Base-by-base conservation (phyloP, 2,888 invertebrate species). In the Cecidostiba fungosa region DNA sequence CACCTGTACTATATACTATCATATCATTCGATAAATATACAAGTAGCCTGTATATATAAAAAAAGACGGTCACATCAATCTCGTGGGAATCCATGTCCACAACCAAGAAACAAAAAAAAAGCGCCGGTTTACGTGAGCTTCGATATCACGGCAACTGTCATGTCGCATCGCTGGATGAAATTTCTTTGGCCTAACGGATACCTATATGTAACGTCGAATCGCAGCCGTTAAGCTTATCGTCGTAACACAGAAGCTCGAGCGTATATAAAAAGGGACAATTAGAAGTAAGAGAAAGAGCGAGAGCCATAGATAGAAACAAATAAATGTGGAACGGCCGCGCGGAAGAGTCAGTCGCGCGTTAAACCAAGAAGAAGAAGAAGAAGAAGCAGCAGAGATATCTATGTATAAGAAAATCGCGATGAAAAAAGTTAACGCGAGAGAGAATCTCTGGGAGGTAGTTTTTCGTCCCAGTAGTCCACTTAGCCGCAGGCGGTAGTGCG, bases 231-330 rank as follows among this genome's bases (percentile, higher is more conserved):
- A 43, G 47, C 54, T 26, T 12, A 54, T n/a, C 72, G n/a, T 6
- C 43, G 43, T 10, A 12, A 43, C 43, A 43, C 43, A 43, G 43
- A 43, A 43, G 43, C 43, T 12, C 43, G 69, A 29, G 14, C 32
- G 39, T 12, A n/a, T 5, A 39, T 1, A 43, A 39, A 72, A 72
- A 72, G 12, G 23, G 72, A 39, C 47, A 50, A 82, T 82, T 10
- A 82, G 66, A 77, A 70, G 47, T 6, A 36, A 36, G 29, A 59
- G n/a, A n/a, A n/a, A n/a, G n/a, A n/a, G n/a, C n/a, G n/a, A n/a
- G 66, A 73, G 47, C n/a, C 73, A 73, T 66, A 78, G 62, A 78
- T 32, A 78, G 84, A 62, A 47, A 62, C 78, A 47, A 78, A 80
- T 80, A 70, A 59, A 73, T 50, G 32, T 78, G 84, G 62, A 73